Evolutionary conservation across 1,140 invertebrate genomes (phyloP).

Genomic region (Euschistus heros): DNA sequence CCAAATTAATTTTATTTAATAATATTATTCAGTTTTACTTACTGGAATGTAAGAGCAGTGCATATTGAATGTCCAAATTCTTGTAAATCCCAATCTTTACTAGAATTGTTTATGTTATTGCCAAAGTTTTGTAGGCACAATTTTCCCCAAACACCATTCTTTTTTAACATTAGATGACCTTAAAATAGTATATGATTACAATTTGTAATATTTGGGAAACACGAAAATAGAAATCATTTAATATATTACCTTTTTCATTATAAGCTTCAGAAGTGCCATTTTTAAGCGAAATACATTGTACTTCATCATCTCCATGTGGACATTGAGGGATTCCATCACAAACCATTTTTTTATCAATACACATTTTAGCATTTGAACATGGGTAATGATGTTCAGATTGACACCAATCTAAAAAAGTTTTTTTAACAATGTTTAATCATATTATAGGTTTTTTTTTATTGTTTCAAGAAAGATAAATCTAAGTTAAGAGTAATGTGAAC

Average conservation of each 20-base stretch:
- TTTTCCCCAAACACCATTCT: conserved; percentile 67
- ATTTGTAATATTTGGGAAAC: too few relatives aligned
- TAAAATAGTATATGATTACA: conserved; percentile 12
- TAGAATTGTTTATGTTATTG: conserved; percentile 42
- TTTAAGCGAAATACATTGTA: conserved; percentile 46
- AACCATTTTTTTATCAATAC: conserved; percentile 50
- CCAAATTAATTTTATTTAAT: too few relatives aligned
- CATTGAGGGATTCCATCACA: conserved; percentile 70
- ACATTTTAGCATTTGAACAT: conserved; percentile 57
- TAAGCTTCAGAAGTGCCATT: conserved; percentile 26
- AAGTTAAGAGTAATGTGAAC: too few relatives aligned
- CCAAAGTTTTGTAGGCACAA: conserved; percentile 58
- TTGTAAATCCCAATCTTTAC: conserved; percentile 47
- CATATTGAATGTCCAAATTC: conserved; percentile 63
- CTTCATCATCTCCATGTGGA: conserved; percentile 70
- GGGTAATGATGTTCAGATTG: conserved; percentile 59
- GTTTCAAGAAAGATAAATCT: too few relatives aligned
- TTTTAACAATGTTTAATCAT: neutral
- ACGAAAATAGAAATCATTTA: neutral
- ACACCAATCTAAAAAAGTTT: conserved; percentile 55
- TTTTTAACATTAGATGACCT: conserved; percentile 60
- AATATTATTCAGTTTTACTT: neutral
- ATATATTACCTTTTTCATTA: neutral
- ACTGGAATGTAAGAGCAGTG: conserved; percentile 53
- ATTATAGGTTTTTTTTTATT: too few relatives aligned